Evolutionary conservation across 1,140 invertebrate genomes (phyloP), one percentile per base, ranked within the genome.

Genomic region (Nephotettix cincticeps): DNA sequence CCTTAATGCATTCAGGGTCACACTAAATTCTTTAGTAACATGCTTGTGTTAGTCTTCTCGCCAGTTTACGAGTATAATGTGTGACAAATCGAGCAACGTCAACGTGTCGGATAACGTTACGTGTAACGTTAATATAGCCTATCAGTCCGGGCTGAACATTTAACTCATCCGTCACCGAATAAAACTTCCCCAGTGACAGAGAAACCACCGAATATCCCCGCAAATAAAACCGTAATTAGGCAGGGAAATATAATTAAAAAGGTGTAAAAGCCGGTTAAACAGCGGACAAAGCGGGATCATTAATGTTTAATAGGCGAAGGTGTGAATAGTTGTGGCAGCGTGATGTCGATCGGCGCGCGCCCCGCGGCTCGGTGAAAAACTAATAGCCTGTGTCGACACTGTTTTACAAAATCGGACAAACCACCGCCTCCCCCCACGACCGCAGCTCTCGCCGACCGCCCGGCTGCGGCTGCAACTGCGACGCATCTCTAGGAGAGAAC

Each of bases 211-310:
- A 36, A 14, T 14, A n/a, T 43, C 9, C 40, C n/a, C 40, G 40
- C 9, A n/a, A 43, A 43, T 43, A 43, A 51, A 51, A 51, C n/a
- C 47, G 21, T 23, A n/a, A 51, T 51, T 51, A 51, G 47, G 47
- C 47, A n/a, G 47, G 47, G 47, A 51, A 51, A 51, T 51, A 51
- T 51, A 51, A 51, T 51, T 51, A 51, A 51, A 51, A 51, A 51
- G 47, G 47, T 51, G 47, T 51, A 51, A 51, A 51, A 51, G 47
- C 47, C 47, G 47, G 47, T 51, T 51, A 51, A 51, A 51, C 47
- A 51, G 47, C 19, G 47, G 47, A 51, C 47, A 51, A 51, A 51
- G 47, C 17, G 47, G 21, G 47, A n/a, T 51, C 17, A 51, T 51
- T 51, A 51, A 51, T 51, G 47, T 51, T 51, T 51, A 51, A 51